These are phyloP conservation scores for Trichonephila inaurata DNA, from an alignment of 1,140 invertebrate species.

Conservation along the genomic window DNA sequence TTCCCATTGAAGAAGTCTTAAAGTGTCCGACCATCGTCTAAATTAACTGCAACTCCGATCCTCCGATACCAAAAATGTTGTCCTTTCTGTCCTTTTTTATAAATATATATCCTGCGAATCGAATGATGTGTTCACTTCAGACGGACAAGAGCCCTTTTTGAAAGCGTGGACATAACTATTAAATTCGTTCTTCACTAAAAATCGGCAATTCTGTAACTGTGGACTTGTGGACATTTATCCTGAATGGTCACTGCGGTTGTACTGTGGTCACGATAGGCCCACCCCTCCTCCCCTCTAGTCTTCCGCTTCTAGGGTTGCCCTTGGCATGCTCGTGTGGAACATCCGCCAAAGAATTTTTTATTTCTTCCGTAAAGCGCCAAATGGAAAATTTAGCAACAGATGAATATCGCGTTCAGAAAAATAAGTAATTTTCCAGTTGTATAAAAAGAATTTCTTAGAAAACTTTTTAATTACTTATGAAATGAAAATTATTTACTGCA, in stretches of 20 bases:
- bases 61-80: constrained; percentile 33
- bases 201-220: constrained; percentile 64
- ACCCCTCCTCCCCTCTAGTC: not conserved
- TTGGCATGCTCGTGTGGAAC: not conserved
- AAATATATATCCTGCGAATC: not conserved
- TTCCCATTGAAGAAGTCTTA: constrained; percentile 24
- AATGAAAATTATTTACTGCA: too few species aligned
- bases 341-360: not conserved
- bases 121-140: constrained; percentile 62
- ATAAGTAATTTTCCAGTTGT: too few species aligned
- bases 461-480: too few species aligned
- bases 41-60: constrained; percentile 66
- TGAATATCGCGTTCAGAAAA: not conserved
- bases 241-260: constrained; percentile 45
- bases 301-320: not conserved
- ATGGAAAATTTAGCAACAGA: not conserved
- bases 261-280: constrained; percentile 28
- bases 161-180: constrained; percentile 70
- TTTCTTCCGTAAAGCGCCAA: not conserved
- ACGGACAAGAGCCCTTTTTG: constrained; percentile 53
- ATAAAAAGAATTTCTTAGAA: too few species aligned
- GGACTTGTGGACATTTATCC: constrained; percentile 58
- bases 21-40: constrained; percentile 56
- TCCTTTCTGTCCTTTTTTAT: constrained; percentile 22
- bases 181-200: constrained; percentile 76